Base-by-base conservation (phyloP, 92 coral and sea anemone genomes). In the Epizoanthus rinbou region DNA sequence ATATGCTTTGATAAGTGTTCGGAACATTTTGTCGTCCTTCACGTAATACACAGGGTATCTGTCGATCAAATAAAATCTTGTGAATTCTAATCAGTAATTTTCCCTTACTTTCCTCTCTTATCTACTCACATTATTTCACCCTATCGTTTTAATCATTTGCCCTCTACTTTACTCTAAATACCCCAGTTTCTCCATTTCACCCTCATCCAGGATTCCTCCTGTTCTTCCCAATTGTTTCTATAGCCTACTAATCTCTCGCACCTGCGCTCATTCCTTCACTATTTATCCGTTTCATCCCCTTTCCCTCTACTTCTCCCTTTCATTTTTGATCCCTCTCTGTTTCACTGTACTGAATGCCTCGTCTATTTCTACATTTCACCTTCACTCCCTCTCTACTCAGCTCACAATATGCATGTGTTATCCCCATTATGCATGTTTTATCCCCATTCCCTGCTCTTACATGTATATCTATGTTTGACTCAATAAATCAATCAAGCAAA, bases 1-100 rank as follows among this genome's bases (percentile, higher is more conserved):
- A 83, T 92, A 95, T 1, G 98, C 98, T 85, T 95, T 95, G 67
- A 93, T 83, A 60, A 95, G 86, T 18, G 87, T 89, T 81, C 99
- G 89, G 91, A 91, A 81, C 33, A 94, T 93, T 69, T 80, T 89
- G 37, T 89, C 75, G 80, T 90, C 76, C 67, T 90, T 73, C 43
- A 96, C 93, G 78, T 69, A 90, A 80, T 96, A 93, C 28, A 85
- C 85, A 10, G 98, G 87, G 75, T 86, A 89, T 86, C 98, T 94
- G 85, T 31, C 43, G 79, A n/a, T 64, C 58, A 86, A 24, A 43
- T 23, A 64, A 50, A 64, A n/a, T 75, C 50, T 67, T 66, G 31
- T 53, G 25, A 14, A 72, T 45, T 62, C 35, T 18, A 25, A 24
- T 22, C 8, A 47, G 11, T 6, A 43, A 43, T 43, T 43, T 10